phyloP scores from a whole-genome alignment of 2,797 vertebrate species.

The Yasuhikotakia modesta region DNA sequence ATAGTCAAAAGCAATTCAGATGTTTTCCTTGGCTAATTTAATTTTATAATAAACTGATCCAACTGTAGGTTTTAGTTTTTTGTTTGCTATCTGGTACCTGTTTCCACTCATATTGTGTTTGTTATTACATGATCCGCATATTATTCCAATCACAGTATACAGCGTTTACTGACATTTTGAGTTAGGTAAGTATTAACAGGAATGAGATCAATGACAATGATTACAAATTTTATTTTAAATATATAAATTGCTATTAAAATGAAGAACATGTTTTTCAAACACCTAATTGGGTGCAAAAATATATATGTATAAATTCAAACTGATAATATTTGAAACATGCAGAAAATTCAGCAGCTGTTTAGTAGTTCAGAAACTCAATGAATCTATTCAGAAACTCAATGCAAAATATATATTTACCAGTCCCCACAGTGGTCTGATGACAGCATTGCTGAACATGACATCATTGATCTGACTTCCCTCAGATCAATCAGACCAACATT shows the following conservation, averaged over 20 bases:
- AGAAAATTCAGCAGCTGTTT: too few relatives aligned
- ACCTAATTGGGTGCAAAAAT: neutral
- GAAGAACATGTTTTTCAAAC: neutral
- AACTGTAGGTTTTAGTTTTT: neutral
- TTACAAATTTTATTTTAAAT: slow-evolving; percentile 3
- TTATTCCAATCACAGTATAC: too few relatives aligned
- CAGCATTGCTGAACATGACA: too few relatives aligned
- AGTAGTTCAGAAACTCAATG: neutral
- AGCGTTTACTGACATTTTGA: too few relatives aligned
- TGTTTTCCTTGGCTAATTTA: slow-evolving; percentile 64
- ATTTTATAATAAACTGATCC: slow-evolving; percentile 67
- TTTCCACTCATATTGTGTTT: neutral
- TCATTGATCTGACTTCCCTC: neutral
- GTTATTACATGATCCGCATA: too few relatives aligned
- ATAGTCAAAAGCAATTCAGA: slow-evolving; percentile 59
- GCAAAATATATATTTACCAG: neutral
- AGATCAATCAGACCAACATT: neutral
- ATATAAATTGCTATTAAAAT: neutral
- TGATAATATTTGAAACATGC: too few relatives aligned
- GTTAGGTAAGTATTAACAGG: too few relatives aligned
- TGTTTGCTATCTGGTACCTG: neutral
- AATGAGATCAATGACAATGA: neutral
- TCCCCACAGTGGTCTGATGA: neutral
- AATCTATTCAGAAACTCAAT: neutral
- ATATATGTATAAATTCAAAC: too few relatives aligned